phyloP scores from a whole-genome alignment of 2,113 vertebrate species.

The Theristicus caerulescens region DNA sequence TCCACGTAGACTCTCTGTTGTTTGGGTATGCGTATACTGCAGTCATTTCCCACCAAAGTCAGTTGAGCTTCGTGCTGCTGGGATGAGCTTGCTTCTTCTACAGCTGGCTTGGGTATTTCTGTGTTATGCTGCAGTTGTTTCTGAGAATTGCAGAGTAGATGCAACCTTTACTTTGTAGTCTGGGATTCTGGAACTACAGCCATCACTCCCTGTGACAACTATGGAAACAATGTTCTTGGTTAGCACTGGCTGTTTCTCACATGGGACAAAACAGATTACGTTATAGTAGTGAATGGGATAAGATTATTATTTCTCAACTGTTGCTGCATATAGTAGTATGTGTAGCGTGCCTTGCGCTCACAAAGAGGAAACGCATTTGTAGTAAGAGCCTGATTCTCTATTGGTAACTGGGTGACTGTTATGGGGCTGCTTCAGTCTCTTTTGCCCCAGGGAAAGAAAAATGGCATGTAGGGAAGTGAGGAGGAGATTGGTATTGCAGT shows the following conservation, averaged over 20 bases:
- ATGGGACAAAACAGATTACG: background rate
- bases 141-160: background rate
- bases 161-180: background rate
- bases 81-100: background rate
- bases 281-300: background rate
- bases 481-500: background rate
- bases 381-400: background rate
- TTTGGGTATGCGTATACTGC: background rate
- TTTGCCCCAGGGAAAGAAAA: background rate
- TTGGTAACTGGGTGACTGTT: background rate
- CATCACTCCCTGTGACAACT: background rate
- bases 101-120: background rate
- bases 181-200: background rate
- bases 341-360: background rate
- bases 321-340: background rate
- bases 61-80: background rate
- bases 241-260: background rate
- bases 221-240: background rate
- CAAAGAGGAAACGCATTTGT: background rate
- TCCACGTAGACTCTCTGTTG: background rate
- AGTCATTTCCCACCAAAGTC: background rate
- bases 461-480: background rate
- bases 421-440: background rate
- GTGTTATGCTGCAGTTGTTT: background rate
- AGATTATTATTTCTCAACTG: background rate